Evolutionary conservation across 2,888 invertebrate genomes (phyloP), one percentile per base, ranked within the genome.

Genomic region (Iselma pallidipennis): DNA sequence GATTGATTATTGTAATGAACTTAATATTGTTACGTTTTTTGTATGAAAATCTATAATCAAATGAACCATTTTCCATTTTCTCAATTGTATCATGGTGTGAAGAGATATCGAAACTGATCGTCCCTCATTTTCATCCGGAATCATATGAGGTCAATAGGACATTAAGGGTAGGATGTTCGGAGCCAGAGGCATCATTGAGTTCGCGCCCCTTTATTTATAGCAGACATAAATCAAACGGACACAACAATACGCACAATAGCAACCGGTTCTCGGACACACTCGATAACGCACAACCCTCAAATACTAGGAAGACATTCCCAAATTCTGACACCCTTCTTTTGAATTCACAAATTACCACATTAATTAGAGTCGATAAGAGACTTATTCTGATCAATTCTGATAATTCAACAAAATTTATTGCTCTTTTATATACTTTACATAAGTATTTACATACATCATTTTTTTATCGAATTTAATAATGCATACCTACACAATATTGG

Each of bases 221-320:
- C 56, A 61, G 49, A 66, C 65, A 71, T 76, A 76, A 76, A 76
- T 76, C 75, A 76, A 67, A 54, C 55, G 70, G 68, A 70, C 71
- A 71, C 74, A 74, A 74, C 74, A 75, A 76, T 76, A 76, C 76
- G 75, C 74, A 75, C 74, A 75, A 72, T 73, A 63, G 71, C 67
- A 63, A 57, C 66, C 66, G 68, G 68, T 71, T 66, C 66, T 68
- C 69, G 70, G 70, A 72, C 74, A 70, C 73, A 71, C 71, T 74
- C 73, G 72, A 74, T 75, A 75, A 74, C 72, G 70, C 68, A 63
- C 61, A 51, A 59, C 54, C 57, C 52, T 19, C 53, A 60, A 60
- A 65, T 58, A 54, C 55, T 23, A 23, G 16, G 59, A 58, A 58
- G 49, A 21, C 21, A 12, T n/a, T 59, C 57, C 56, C 55, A 23